Conservation (phyloP, 2,797 vertebrate species). For the Uromys caudimaculatus region DNA sequence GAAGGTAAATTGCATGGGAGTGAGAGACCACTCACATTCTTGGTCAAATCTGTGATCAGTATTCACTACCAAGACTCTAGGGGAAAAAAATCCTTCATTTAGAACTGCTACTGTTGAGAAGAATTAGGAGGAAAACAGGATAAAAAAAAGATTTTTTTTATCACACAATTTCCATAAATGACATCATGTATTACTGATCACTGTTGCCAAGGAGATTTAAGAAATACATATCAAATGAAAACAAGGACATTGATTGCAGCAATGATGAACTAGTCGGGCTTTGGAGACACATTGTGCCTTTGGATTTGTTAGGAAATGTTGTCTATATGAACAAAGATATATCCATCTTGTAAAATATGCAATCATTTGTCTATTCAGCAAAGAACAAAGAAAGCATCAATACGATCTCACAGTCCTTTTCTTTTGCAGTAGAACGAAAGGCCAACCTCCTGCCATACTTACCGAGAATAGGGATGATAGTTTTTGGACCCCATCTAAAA, state of each 20-base stretch:
- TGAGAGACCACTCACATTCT: background rate
- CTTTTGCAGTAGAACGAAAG: background rate
- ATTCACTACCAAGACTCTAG: background rate
- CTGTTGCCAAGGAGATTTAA: constrained; percentile 67
- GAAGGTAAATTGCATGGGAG: background rate
- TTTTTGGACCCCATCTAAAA: background rate
- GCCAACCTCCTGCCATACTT: constrained; percentile 16
- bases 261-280: background rate
- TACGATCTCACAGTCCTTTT: background rate
- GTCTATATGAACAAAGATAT: constrained; percentile 42
- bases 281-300: constrained; percentile 29
- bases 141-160: constrained; percentile 17
- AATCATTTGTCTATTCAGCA: constrained; percentile 42
- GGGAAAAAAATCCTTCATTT: background rate
- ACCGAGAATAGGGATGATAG: background rate
- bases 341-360: constrained; percentile 5
- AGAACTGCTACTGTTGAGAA: constrained; percentile 3
- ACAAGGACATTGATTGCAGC: constrained; percentile 61
- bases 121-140: background rate
- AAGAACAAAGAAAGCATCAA: constrained; percentile 57
- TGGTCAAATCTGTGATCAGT: background rate
- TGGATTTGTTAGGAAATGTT: constrained; percentile 50
- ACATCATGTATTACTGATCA: constrained; percentile 44
- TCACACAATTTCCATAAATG: constrained; percentile 48
- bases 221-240: constrained; percentile 31